Conservation (phyloP, 2,113 vertebrate species). For the Silurus asotus region DNA sequence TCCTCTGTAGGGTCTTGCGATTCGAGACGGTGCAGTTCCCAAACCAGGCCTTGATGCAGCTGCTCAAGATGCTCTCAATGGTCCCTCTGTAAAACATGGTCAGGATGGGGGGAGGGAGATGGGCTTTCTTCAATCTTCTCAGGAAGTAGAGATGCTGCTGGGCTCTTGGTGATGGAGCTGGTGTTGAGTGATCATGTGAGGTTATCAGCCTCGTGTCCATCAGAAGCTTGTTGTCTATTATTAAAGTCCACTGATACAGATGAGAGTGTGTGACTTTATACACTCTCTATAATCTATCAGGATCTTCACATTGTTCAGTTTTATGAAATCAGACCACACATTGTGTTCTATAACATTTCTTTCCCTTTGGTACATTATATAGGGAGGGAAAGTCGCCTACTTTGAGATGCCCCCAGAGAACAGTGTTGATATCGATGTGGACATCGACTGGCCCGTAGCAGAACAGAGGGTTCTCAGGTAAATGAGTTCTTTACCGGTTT, state of each 20-base stretch:
- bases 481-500: background rate
- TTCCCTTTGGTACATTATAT: background rate
- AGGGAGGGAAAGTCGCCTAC: slow-evolving; percentile 88
- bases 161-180: too few species aligned
- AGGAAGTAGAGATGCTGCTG: too few species aligned
- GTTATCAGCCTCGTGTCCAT: background rate
- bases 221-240: background rate
- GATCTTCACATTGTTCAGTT: background rate
- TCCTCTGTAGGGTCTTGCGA: too few species aligned
- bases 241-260: background rate
- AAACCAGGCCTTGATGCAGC: too few species aligned
- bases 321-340: background rate
- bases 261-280: background rate
- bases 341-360: background rate
- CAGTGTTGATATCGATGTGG: slow-evolving; percentile 95
- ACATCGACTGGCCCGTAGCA: slow-evolving; percentile 97
- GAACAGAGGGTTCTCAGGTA: slow-evolving; percentile 93
- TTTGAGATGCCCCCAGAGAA: slow-evolving; percentile 91
- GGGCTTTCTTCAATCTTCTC: too few species aligned
- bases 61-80: too few species aligned
- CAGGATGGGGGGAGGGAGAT: too few species aligned
- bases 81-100: too few species aligned
- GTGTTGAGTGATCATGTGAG: too few species aligned
- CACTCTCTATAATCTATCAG: background rate
- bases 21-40: too few species aligned